Evolutionary conservation across 2,797 vertebrate species (phyloP).

Genomic region (Babyrousa celebensis): DNA sequence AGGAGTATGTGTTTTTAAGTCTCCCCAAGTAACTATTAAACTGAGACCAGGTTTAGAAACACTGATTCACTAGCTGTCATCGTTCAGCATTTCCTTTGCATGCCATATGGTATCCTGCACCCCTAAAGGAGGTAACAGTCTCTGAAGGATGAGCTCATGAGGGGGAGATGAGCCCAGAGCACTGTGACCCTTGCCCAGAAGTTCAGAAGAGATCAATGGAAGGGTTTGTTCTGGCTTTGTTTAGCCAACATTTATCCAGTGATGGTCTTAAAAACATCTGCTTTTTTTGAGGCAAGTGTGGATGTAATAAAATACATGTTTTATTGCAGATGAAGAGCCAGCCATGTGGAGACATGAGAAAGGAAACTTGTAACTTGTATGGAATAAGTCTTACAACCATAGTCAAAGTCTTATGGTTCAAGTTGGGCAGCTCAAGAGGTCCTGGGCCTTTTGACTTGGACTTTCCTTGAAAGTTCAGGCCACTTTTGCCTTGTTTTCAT

Average conservation of each 20-base stretch:
- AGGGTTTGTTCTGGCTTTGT: conserved; percentile 52
- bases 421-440: neutral
- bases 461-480: neutral
- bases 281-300: conserved; percentile 55
- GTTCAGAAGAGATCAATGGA: conserved; percentile 71
- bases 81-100: neutral
- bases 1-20: neutral
- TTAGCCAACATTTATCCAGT: conserved; percentile 59
- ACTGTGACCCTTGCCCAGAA: conserved; percentile 4
- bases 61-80: neutral
- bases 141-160: neutral
- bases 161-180: conserved; percentile 1
- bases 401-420: conserved; percentile 30
- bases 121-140: neutral
- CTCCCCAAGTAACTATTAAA: conserved; percentile 52
- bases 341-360: conserved; percentile 12
- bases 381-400: neutral
- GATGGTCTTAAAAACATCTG: conserved; percentile 17
- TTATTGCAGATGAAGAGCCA: conserved; percentile 70
- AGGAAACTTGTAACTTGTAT: conserved; percentile 32
- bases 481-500: neutral
- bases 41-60: conserved; percentile 53
- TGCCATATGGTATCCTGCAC: conserved; percentile 3
- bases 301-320: conserved; percentile 55
- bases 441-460: fast-evolving